A percentile compares a stretch with the other conserved stretches of the same genome.
Conservation (phyloP, 2,888 invertebrate species). For the Lysandra bellargus region DNA sequence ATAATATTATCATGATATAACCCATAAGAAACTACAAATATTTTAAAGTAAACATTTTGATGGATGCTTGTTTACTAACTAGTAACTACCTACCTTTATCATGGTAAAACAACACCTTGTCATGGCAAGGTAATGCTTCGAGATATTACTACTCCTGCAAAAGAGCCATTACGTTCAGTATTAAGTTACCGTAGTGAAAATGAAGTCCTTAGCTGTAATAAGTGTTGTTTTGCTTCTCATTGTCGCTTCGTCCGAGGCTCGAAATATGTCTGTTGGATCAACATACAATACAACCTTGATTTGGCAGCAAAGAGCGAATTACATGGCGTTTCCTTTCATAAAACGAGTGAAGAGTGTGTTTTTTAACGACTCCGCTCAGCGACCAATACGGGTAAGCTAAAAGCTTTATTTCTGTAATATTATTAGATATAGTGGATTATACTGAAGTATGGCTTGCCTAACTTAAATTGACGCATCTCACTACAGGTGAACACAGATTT, state of each 20-base stretch:
- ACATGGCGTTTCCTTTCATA: background rate
- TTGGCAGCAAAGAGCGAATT: background rate
- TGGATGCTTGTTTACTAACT: conserved; percentile 10
- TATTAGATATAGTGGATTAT: too few species aligned
- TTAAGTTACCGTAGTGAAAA: background rate
- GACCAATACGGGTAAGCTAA: conserved; percentile 12
- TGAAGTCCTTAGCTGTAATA: background rate
- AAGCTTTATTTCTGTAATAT: background rate
- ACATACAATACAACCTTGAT: conserved; percentile 6
- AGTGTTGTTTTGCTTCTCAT: background rate
- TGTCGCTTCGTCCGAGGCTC: background rate
- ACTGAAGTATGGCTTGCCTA: background rate
- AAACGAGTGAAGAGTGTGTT: conserved; percentile 21
- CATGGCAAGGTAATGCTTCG: background rate
- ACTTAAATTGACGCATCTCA: too few species aligned
- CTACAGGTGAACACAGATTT: too few species aligned
- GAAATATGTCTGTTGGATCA: conserved; percentile 1
- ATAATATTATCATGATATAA: background rate
- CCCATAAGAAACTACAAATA: background rate
- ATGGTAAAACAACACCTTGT: background rate
- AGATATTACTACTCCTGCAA: background rate
- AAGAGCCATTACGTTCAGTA: background rate
- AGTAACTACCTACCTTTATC: conserved; percentile 9
- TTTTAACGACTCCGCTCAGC: background rate
- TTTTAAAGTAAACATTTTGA: conserved; percentile 5